Evolutionary conservation across 23 tunicate species (phyloP).

Genomic region (Styela plicata): DNA sequence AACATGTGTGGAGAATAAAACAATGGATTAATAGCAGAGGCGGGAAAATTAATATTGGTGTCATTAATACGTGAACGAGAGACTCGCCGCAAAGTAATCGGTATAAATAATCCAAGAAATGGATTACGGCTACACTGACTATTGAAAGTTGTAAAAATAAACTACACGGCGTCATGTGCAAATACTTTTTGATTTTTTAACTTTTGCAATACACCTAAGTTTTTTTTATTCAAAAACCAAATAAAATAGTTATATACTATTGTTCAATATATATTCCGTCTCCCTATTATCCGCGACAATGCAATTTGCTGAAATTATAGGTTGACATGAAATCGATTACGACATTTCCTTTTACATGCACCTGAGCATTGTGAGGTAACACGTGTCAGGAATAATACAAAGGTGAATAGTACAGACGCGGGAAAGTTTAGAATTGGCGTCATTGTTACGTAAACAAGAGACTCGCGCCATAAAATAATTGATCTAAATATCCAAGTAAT

Average conservation of each 20-base stretch:
- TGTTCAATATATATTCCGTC: neutral
- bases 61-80: neutral
- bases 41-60: neutral
- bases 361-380: neutral
- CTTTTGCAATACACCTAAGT: too few species aligned
- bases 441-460: conserved; percentile 10
- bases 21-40: too few species aligned
- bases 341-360: neutral
- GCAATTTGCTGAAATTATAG: neutral
- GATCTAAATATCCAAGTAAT: neutral
- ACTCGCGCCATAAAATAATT: conserved; percentile 5
- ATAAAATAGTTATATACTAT: too few species aligned
- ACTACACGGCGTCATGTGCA: too few species aligned
- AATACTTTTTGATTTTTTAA: too few species aligned
- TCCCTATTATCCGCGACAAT: neutral
- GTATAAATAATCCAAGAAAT: too few species aligned
- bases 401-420: neutral
- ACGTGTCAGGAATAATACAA: neutral
- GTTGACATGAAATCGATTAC: neutral
- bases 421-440: neutral
- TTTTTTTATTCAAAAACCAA: too few species aligned
- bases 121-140: too few species aligned
- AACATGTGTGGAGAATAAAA: too few species aligned
- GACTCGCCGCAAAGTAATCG: neutral
- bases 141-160: too few species aligned